A percentile compares a stretch with the other conserved stretches of the same genome.
Evolutionary conservation across 2,113 vertebrate species (phyloP).

Genomic region (Arothron firmamentum): DNA sequence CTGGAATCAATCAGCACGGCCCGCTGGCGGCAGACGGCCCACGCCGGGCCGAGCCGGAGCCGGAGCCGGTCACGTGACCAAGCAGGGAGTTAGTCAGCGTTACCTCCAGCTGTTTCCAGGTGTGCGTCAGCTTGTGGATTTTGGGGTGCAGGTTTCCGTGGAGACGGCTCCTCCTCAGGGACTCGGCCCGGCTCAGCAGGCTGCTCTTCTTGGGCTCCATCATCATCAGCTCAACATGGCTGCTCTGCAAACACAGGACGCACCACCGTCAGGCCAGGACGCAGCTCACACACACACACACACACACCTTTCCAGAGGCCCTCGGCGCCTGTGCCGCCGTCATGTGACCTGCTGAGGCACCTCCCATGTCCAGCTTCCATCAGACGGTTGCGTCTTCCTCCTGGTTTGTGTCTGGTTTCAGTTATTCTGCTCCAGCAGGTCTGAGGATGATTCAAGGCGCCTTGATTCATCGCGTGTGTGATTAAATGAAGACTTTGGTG

Average conservation of each 20-base stretch:
- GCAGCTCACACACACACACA: no score
- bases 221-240: conserved; percentile 88
- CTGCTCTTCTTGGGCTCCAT: conserved; percentile 84
- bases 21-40: neutral
- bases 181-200: conserved; percentile 86
- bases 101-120: conserved; percentile 93
- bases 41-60: no score
- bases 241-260: conserved; percentile 74
- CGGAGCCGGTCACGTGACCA: no score
- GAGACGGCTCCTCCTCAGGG: conserved; percentile 85
- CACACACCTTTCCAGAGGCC: no score
- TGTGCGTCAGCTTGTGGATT: conserved; percentile 88
- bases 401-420: no score
- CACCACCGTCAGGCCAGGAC: neutral
- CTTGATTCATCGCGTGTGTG: no score
- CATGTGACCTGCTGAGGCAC: no score
- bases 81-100: conserved; percentile 18
- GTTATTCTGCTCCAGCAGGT: no score
- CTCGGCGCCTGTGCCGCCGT: neutral
- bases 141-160: conserved; percentile 84
- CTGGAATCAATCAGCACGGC: conserved; percentile 41
- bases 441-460: no score
- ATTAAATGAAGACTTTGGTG: no score
- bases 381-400: no score
- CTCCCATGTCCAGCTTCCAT: no score